Evolutionary conservation across 2,113 vertebrate genomes (phyloP).

Genomic region (Pitta sordida): DNA sequence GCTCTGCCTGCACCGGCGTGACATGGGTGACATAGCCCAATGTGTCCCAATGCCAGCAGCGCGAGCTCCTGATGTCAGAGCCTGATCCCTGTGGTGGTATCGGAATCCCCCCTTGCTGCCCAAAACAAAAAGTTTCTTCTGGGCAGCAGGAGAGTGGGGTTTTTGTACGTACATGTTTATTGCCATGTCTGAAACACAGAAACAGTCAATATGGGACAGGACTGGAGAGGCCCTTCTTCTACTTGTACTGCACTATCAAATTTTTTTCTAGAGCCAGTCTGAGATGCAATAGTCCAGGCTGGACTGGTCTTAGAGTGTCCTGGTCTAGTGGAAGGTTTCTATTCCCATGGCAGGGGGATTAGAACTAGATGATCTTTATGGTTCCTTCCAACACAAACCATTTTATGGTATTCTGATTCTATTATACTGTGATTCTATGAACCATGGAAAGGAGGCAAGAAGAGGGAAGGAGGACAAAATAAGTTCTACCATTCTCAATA

Average conservation of each 20-base stretch:
- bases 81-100: too few relatives aligned
- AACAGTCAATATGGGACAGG: too few relatives aligned
- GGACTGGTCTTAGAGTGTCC: neutral
- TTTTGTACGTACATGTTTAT: too few relatives aligned
- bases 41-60: too few relatives aligned
- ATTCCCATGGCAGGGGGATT: neutral
- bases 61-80: too few relatives aligned
- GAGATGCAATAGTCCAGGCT: neutral
- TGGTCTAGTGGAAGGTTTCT: neutral
- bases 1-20: too few relatives aligned
- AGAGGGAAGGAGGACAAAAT: neutral
- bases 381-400: neutral
- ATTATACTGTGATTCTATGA: neutral
- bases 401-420: neutral
- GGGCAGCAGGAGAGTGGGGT: too few relatives aligned
- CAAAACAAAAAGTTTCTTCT: too few relatives aligned
- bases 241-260: neutral
- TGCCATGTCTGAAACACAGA: too few relatives aligned
- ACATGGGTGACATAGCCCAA: too few relatives aligned
- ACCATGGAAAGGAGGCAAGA: neutral
- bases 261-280: neutral
- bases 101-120: too few relatives aligned
- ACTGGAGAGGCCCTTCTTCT: too few relatives aligned
- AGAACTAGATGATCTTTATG: neutral
- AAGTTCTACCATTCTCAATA: neutral